phyloP scores from a whole-genome alignment of 2,113 vertebrate species.

The Eurypyga helias region DNA sequence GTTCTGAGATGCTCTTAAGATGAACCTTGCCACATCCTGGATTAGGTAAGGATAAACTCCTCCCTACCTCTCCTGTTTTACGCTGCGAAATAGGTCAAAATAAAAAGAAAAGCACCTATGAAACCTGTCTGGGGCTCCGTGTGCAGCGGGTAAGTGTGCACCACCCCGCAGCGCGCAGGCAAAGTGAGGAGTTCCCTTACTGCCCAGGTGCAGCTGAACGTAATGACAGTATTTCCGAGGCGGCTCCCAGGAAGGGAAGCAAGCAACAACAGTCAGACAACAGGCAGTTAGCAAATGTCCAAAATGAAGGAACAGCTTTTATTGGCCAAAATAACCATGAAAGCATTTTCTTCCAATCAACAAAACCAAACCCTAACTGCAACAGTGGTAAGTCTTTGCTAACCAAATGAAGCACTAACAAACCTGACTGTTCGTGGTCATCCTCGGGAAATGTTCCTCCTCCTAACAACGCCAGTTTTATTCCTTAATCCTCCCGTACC shows the following conservation, averaged over 20 bases:
- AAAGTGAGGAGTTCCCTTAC: background rate
- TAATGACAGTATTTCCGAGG: background rate
- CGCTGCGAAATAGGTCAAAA: background rate
- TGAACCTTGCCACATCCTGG: background rate
- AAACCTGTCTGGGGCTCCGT: background rate
- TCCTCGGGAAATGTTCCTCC: background rate
- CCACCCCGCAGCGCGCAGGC: background rate
- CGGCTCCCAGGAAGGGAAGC: background rate
- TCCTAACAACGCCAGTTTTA: background rate
- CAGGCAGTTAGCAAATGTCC: background rate
- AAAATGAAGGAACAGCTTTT: conserved; percentile 49
- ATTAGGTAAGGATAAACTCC: background rate
- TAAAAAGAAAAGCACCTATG: no score
- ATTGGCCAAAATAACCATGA: conserved; percentile 45
- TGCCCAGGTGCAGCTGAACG: background rate
- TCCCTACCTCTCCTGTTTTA: background rate
- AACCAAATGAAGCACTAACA: background rate
- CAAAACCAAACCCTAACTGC: background rate
- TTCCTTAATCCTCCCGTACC: background rate
- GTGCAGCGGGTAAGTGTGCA: fast-evolving
- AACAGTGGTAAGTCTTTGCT: conserved; percentile 5
- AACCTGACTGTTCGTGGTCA: background rate
- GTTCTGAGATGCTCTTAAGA: background rate
- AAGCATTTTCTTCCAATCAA: conserved; percentile 26
- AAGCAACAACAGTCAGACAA: background rate